Base-by-base conservation (phyloP, 2,797 vertebrate genomes). In the Myotis daubentonii region DNA sequence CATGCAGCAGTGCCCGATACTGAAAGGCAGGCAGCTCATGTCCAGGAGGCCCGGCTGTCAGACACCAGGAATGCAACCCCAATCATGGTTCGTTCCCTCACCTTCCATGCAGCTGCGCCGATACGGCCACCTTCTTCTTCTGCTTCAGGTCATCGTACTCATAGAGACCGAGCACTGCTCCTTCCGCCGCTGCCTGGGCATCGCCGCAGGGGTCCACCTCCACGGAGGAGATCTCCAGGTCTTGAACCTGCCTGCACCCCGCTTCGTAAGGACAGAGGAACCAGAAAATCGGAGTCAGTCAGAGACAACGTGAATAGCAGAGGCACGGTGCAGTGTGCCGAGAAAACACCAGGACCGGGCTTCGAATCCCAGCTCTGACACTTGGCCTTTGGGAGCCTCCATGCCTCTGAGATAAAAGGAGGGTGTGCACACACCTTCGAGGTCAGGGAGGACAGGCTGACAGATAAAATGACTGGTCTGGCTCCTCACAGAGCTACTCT, bases 161-260 rank as follows among this genome's bases (percentile, higher is more conserved):
- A 94, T 99, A 99, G 96, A 99, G 98, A 33, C 99, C 99, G 2
- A 99, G 98, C 93, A 98, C 66, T 0, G 99, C 99, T 0, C 99
- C 99, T 98, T 99, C 99, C 22, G 99, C 99, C 33, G 99, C 99
- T 0, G 99, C 98, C 96, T 99, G 99, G 4, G 99, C 98, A 12
- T 99, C 99, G 60, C 99, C 99, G 11, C 99, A 99, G 53, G 98
- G 98, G 33, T 99, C 99, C 95, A 99, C 99, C 97, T 99, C 99
- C 88, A 99, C 99, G 0, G 98, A 98, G 3, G 97, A 97, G 68
- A 99, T 96, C 97, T 99, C 99, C 97, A 99, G 97, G 55, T 99
- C 99, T 97, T 99, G 99, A 57, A 99, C 97, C 87, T 98, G 97
- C 95, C 98, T 98, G 97, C 99, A 99, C 36, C 99, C 99, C 89